Evolutionary conservation across 2,888 invertebrate genomes (phyloP).

Genomic region (Tridacna gigas): DNA sequence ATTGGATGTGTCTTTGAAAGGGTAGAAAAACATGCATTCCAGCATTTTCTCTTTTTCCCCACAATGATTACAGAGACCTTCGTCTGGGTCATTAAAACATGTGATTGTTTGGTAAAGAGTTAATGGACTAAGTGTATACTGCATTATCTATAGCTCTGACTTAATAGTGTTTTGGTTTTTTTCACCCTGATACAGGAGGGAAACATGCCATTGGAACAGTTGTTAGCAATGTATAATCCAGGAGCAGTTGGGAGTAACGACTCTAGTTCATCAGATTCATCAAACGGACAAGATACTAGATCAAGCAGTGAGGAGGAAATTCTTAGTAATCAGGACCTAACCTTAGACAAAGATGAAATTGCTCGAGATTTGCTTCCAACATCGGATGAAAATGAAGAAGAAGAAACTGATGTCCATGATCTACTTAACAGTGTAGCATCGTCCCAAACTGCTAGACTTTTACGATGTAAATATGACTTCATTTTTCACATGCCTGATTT

Average conservation of each 20-base stretch:
- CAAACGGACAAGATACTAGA: slow-evolving; percentile 73
- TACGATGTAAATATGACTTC: slow-evolving; percentile 86
- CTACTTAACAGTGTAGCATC: slow-evolving; percentile 81
- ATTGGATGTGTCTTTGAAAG: too few species aligned
- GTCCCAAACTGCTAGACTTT: slow-evolving; percentile 86
- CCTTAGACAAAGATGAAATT: slow-evolving; percentile 84
- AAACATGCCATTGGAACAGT: slow-evolving; percentile 97
- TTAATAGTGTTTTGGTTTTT: too few species aligned
- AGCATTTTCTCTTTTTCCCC: too few species aligned
- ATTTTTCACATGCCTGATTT: too few species aligned
- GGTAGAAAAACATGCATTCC: too few species aligned
- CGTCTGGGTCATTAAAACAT: too few species aligned
- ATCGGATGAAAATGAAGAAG: slow-evolving; percentile 82
- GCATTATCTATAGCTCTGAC: too few species aligned
- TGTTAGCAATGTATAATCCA: slow-evolving; percentile 91
- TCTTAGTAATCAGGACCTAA: slow-evolving; percentile 85
- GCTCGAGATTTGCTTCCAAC: slow-evolving; percentile 82
- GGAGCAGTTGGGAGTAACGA: slow-evolving; percentile 14
- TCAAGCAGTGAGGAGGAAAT: slow-evolving; percentile 85
- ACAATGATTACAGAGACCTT: too few species aligned
- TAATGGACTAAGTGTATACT: too few species aligned
- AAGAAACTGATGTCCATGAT: slow-evolving; percentile 83
- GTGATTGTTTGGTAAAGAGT: too few species aligned
- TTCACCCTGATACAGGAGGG: slow-evolving; percentile 88
- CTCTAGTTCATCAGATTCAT: slow-evolving; percentile 31